Evolutionary conservation across 2,113 vertebrate species (phyloP), one percentile per base, ranked within the genome.

Genomic region (Capreolus pygargus): DNA sequence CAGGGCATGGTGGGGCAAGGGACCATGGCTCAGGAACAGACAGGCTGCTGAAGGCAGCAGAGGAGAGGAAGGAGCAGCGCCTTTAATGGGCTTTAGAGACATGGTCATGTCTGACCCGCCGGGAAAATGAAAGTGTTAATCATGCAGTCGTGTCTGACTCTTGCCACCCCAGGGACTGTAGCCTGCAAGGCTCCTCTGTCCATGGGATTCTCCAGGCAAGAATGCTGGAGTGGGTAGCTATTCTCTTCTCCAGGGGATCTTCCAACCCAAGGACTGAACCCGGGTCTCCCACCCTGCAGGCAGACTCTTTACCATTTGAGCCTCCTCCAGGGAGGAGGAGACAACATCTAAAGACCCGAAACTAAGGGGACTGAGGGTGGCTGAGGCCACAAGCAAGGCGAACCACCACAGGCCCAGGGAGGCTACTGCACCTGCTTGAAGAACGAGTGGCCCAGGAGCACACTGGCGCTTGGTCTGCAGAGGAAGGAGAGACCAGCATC

Each of bases 351-450:
- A 86, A 67, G 43, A 81, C 19, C 83, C 33, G 6, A 6, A 43
- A 67, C 54, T 55, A 61, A 82, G 50, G 76, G 33, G 30, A 16
- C 15, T 13, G 21, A 6, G 45, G 21, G 54, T 13, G n/a, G 19
- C 43, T 7, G 30, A 33, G 93, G 45, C 67, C 82, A 85, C 5
- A 87, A 58, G 61, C 36, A 30, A 78, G 60, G 47, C 61, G 52
- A 25, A 30, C 12, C 13, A 54, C 50, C 19, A 36, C 9, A 78
- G 36, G 39, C 14, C 8, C 10, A 21, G 45, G 30, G 19, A 33
- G 55, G 67, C 86, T 64, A 36, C 91, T 98, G 96, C 98, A 99
- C 99, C 99, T 99, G 99, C 98, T 99, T 99, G 98, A 99, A 99
- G 98, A 99, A 99, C 30, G 99, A 99, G 98, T 99, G 99, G 89